phyloP scores from a whole-genome alignment of 1,140 invertebrate genomes.

The Drosophila santomea region DNA sequence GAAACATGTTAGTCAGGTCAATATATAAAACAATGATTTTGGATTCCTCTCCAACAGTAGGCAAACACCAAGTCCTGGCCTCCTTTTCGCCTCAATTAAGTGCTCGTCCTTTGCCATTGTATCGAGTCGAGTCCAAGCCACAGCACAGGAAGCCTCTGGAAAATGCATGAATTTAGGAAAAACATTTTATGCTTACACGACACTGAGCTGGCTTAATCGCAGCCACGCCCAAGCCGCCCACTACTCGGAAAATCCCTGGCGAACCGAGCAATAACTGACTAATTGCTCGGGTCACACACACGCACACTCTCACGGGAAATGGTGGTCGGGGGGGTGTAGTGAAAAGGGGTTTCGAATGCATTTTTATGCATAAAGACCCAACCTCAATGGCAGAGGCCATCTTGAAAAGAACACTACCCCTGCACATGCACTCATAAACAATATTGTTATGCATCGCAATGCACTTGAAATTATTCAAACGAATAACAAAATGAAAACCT shows the following conservation, averaged over 20 bases:
- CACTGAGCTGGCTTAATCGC: constrained; percentile 32
- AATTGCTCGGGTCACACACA: constrained; percentile 66
- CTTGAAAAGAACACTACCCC: constrained; percentile 26
- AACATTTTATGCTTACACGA: constrained; percentile 44
- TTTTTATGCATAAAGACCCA: constrained; percentile 62
- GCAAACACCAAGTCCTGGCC: neutral
- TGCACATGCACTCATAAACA: constrained; percentile 27
- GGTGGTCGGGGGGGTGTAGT: neutral
- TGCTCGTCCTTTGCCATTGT: constrained; percentile 19
- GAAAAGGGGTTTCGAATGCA: constrained; percentile 36
- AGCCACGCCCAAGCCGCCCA: neutral
- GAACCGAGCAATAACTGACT: constrained; percentile 73
- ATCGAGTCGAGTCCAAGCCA: constrained; percentile 8
- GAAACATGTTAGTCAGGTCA: neutral
- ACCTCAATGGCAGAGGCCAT: constrained; percentile 67
- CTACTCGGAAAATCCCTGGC: neutral
- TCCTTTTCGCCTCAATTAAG: constrained; percentile 22
- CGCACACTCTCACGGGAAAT: constrained; percentile 14
- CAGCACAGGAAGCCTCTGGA: neutral
- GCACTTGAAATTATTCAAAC: neutral
- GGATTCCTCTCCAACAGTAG: constrained; percentile 2
- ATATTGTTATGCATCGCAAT: constrained; percentile 53
- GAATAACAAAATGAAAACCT: too few relatives aligned
- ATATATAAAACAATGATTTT: neutral
- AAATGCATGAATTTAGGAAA: constrained; percentile 24